phyloP scores from a whole-genome alignment of 2,797 vertebrate species.

The Tarsius wallacei region DNA sequence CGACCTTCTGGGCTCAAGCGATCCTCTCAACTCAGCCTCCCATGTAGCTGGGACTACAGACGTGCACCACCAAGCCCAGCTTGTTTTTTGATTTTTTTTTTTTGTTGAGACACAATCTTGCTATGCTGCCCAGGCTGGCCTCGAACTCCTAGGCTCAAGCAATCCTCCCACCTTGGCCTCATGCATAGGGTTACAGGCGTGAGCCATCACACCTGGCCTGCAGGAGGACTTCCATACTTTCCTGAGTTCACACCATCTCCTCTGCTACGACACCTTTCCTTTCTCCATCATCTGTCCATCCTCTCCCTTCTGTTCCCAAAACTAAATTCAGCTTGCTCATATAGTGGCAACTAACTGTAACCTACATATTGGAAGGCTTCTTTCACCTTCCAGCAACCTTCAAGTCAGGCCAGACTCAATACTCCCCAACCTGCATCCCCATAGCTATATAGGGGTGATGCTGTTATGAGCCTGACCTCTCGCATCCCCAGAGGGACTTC shows the following conservation, averaged over 20 bases:
- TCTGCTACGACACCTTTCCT: neutral
- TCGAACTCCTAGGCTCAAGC: too few species aligned
- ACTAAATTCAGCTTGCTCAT: neutral
- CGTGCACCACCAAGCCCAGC: too few species aligned
- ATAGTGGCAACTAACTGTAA: neutral
- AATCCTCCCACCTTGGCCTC: too few species aligned
- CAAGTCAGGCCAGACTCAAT: neutral
- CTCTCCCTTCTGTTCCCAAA: neutral
- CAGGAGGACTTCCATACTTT: too few species aligned
- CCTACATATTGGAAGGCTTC: neutral
- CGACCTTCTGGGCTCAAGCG: too few species aligned
- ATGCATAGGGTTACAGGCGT: too few species aligned
- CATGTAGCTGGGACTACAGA: too few species aligned
- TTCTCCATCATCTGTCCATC: neutral
- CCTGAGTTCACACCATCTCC: accelerated
- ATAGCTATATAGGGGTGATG: neutral
- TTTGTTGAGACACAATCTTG: too few species aligned
- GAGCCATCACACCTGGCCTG: too few species aligned
- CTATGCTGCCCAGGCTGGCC: too few species aligned
- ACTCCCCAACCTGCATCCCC: neutral
- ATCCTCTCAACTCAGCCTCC: too few species aligned
- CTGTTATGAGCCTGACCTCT: neutral
- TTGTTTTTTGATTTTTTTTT: too few species aligned
- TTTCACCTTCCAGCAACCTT: neutral
- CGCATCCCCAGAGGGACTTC: neutral